Evolutionary conservation across 2,888 invertebrate species (phyloP), one percentile per base, ranked within the genome.

Genomic region (Melanargia galathea): DNA sequence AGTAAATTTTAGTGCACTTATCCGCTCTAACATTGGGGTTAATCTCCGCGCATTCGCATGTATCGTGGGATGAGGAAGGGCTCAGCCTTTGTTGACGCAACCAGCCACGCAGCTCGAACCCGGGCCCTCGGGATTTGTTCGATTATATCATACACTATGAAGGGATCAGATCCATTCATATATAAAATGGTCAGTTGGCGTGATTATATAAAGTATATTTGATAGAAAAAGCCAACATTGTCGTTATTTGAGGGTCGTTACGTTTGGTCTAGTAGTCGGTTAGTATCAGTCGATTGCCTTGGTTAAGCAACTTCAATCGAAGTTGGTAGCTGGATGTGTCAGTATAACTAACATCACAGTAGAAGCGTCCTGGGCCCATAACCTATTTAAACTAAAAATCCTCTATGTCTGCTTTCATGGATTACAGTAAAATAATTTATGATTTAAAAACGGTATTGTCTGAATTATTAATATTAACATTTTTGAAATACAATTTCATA

Each of bases 151-250:
- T 24, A 48, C 26, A 24, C 24, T 24, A 6, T 13, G 13, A 24
- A 24, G 48, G 48, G 48, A 48, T 48, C 48, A 26, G 6, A 6
- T 8, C 48, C 48, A n/a, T 5, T 48, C 13, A 48, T 48, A 48
- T 6, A 48, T 22, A n/a, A 48, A 48, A 26, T 48, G 48, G 48
- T n/a, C 48, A n/a, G 48, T 26, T 48, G n/a, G 24, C 24, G 48
- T 26, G 3, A 46, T 48, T 26, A 13, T 24, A n/a, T 24, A 48
- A 24, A 13, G n/a, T 13, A 22, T 10, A 46, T 4, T 1, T 10
- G 20, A n/a, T 3, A 30, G 30, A 30, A 30, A 30, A 30, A 6
- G 26, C 26, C 26, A 6, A 26, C 6, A 26, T 6, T 26, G 6
- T n/a, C n/a, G n/a, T n/a, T n/a, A n/a, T n/a, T n/a, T n/a, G n/a